Base-by-base conservation (phyloP, 92 coral and sea anemone genomes). In the Paragorgia papillata region DNA sequence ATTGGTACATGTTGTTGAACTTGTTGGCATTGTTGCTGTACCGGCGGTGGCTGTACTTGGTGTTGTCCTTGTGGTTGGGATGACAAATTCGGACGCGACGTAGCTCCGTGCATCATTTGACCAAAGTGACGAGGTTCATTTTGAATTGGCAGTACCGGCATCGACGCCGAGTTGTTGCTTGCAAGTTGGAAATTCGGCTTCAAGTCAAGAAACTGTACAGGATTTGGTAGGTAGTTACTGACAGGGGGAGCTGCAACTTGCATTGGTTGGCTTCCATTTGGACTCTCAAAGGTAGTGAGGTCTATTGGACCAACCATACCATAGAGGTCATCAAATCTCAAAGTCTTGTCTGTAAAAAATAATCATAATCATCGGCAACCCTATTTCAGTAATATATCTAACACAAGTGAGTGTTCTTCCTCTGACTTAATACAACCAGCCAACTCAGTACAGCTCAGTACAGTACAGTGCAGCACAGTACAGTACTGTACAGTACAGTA, bases 141-240 rank as follows among this genome's bases (percentile, higher is more conserved):
- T 53, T 53, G 78, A 9, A 51, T 71, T 9, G 64, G 78, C 14
- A 70, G 32, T 8, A 71, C 34, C 3, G 78, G 78, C 64, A 71
- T 53, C 5, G 78, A 71, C 19, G 15, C 32, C 2, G 78, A 27
- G 35, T 71, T 63, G 19, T 51, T 71, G 21, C 33, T 28, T 35
- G 64, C 32, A 46, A 71, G 58, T n/a, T 63, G 51, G 60, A 53
- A 71, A 17, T 53, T 28, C n/a, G 49, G 78, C 15, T 71, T 53
- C 7, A 28, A 18, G 20, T 25, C 78, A 4, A 34, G 43, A 53
- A 33, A 55, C 15, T 53, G 64, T 54, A 50, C 46, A 46, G 30
- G 53, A 39, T 66, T 40, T 14, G 50, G 56, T 43, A 66, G 33
- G 51, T 51, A 22, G 51, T 34, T 15, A 18, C 43, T 71, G 19